A percentile compares a stretch with the other conserved stretches of the same genome.
phyloP scores from a whole-genome alignment of 2,113 vertebrate species.

The Pachypanchax playfairii region DNA sequence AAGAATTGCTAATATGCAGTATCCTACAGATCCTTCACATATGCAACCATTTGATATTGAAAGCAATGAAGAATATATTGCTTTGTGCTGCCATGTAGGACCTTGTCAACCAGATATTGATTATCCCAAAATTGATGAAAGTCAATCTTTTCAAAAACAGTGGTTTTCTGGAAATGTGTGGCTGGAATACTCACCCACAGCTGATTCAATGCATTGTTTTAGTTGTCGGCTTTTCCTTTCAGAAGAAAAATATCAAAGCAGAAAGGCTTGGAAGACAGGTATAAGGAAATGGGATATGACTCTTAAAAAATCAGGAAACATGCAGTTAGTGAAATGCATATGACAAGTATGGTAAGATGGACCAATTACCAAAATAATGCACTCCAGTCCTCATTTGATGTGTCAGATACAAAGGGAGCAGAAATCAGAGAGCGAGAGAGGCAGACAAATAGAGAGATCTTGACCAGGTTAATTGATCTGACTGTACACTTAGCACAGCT shows the following conservation, averaged over 20 bases:
- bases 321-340: not conserved
- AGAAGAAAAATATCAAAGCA: not conserved
- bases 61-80: not conserved
- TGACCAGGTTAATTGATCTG: not conserved
- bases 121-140: not conserved
- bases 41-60: not conserved
- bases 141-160: not conserved
- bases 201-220: not conserved
- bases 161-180: not conserved
- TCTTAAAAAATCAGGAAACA: not conserved
- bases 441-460: not conserved
- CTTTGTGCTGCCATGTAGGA: not conserved
- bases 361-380: not conserved
- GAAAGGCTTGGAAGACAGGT: not conserved
- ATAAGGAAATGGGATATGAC: not conserved
- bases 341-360: constrained; percentile 1
- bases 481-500: not conserved
- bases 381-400: not conserved
- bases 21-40: not conserved
- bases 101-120: not conserved
- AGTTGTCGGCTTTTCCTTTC: not conserved
- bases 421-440: not conserved
- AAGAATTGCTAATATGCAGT: too few relatives aligned
- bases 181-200: not conserved
- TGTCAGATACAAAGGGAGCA: not conserved